Base-by-base conservation (phyloP, 2,113 vertebrate species). In the Mustela nigripes region DNA sequence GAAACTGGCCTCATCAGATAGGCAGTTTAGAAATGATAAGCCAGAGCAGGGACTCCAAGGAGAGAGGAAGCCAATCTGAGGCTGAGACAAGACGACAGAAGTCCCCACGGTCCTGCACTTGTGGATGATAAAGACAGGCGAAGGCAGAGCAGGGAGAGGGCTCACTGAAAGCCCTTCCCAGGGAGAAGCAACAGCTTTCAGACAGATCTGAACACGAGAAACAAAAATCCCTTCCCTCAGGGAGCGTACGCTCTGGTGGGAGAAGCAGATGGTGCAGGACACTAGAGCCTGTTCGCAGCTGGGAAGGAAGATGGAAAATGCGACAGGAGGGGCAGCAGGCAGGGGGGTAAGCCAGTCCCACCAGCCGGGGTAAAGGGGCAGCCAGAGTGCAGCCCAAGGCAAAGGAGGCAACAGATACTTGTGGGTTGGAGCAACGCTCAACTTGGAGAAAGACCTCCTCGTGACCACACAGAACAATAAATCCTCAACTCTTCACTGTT, bases 121-220 rank as follows among this genome's bases (percentile, higher is more conserved):
- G 63, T 1, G 33, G 65, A 26, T 16, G 22, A 12, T 12, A 3
- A 60, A 48, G 48, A 3, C 1, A 0, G 78, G 56, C 3, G 1
- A 56, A 73, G 74, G 18, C 65, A 42, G 7, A 0, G 11, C 4
- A 36, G 63, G 56, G 1, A 18, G 16, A 67, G 8, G 9, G 42
- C 33, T 33, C 2, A 0, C 0, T 3, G 79, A 3, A 62, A 78
- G 60, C 15, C 19, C 6, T 71, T 21, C 45, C 6, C 71, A 42
- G 15, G 48, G 18, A 74, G 48, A 63, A 33, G 45, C 28, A 48
- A 39, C 11, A n/a, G 36, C 19, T 39, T 71, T 83, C 39, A n/a
- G 42, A 31, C 16, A 48, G 42, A 16, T 48, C 74, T 48, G 74
- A 78, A 48, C 15, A 9, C 16, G 18, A 78, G 26, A 48, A 78